Evolutionary conservation across 2,113 vertebrate species (phyloP).

Genomic region (Amphiprion ocellaris): DNA sequence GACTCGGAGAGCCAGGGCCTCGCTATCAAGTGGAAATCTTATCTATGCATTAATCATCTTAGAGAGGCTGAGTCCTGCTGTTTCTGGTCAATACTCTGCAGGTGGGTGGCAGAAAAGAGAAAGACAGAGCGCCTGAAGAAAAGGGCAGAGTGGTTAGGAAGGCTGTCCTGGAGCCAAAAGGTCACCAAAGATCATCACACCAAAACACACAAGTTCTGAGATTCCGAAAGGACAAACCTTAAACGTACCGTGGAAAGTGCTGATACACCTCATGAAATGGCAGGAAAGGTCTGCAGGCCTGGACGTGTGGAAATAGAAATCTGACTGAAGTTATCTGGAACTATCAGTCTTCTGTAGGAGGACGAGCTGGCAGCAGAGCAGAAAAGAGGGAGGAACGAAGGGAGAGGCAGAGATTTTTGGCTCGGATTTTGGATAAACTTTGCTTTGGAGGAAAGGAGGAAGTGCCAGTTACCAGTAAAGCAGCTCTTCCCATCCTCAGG

Average conservation of each 20-base stretch:
- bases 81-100: constrained; percentile 64
- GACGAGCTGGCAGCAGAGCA: neutral
- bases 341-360: neutral
- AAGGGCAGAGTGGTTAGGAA: constrained; percentile 60
- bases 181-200: constrained; percentile 57
- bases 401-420: no score
- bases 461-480: no score
- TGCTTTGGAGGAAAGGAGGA: no score
- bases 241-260: constrained; percentile 45
- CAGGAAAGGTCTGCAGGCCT: constrained; percentile 10
- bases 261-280: constrained; percentile 2
- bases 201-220: constrained; percentile 15
- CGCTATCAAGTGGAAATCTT: constrained; percentile 52
- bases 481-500: no score
- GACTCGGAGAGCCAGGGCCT: constrained; percentile 14
- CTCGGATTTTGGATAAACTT: no score
- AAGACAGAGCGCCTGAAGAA: constrained; percentile 42
- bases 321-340: no score
- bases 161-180: constrained; percentile 58
- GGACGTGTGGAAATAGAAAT: neutral
- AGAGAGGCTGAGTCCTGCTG: constrained; percentile 60
- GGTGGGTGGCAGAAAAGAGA: constrained; percentile 45
- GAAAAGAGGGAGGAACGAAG: neutral
- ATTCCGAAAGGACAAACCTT: constrained; percentile 26
- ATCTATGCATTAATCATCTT: constrained; percentile 69